Base-by-base conservation (phyloP, 2,888 invertebrate species). In the Eledone cirrhosa region DNA sequence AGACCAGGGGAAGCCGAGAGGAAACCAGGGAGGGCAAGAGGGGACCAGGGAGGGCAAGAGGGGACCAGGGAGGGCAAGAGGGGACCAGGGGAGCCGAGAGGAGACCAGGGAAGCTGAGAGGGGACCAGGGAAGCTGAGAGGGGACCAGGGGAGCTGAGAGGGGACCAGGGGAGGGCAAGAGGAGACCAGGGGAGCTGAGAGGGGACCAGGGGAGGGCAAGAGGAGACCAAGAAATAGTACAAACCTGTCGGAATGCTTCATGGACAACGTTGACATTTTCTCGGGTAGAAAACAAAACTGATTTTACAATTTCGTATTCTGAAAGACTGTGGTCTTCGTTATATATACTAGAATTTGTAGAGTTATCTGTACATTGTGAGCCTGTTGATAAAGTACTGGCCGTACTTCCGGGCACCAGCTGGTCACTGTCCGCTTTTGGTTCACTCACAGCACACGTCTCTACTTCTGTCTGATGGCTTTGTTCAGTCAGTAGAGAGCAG, bases 261-360 rank as follows among this genome's bases (percentile, higher is more conserved):
- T 98, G 96, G 47, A 98, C 94, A 89, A 98, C 96, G 92, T 98
- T 97, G 11, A 98, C 94, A 90, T 98, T 97, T 84, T 97, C 96
- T 76, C 97, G 93, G 65, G 94, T 95, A 47, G 94, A 93, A 89
- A 96, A 97, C 67, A 98, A 92, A 27, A 97, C 97, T 86, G 96
- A 95, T 75, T 96, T 94, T 0, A 97, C 97, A 79, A 97, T 94
- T 77, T 88, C 88, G 78, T 89, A 87, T 80, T 89, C 89, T 7
- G 87, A 82, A 53, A 83, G 80, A 48, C 85, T 85, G 79, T 89
- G 87, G 29, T 86, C 87, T 31, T 89, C 89, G 69, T 84, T 83
- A 79, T 85, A 83, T 77, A 86, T 84, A 78, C 85, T 86, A 16
- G 86, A 84, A 80, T 86, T 85, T 1, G 84, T 83, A 8, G 88